Conservation (phyloP, 2,113 vertebrate genomes). For the Baryphthengus martii region DNA sequence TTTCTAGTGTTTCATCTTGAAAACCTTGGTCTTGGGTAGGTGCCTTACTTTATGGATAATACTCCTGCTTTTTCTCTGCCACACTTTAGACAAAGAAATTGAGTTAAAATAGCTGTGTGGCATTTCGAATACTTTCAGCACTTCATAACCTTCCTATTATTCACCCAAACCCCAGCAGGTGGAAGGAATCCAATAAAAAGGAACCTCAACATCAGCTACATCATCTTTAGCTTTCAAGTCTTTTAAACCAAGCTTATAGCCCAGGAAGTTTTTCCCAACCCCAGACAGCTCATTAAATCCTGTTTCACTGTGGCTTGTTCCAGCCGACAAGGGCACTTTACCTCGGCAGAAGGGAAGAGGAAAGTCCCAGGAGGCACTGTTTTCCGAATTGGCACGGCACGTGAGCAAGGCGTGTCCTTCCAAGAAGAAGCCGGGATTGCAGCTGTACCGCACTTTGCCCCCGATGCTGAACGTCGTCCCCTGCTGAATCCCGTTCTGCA, state of each 20-base stretch:
- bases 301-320: background rate
- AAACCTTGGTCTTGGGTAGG: background rate
- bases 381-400: slow-evolving; percentile 84
- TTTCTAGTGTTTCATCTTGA: background rate
- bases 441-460: slow-evolving; percentile 96
- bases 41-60: background rate
- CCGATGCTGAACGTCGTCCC: slow-evolving; percentile 92
- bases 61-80: background rate
- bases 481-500: slow-evolving; percentile 91
- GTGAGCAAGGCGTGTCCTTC: slow-evolving; percentile 94
- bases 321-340: slow-evolving; percentile 27
- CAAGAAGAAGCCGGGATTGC: slow-evolving; percentile 88
- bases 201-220: background rate
- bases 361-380: slow-evolving; percentile 93
- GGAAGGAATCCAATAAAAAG: background rate
- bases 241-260: background rate
- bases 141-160: background rate
- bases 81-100: background rate
- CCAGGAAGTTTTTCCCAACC: background rate
- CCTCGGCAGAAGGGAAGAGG: slow-evolving; percentile 97
- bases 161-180: background rate
- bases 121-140: background rate
- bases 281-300: background rate
- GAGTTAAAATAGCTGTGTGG: background rate
- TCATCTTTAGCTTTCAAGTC: background rate